Evolutionary conservation across 2,113 vertebrate species (phyloP), one percentile per base, ranked within the genome.

Genomic region (Aleadryas rufinucha): DNA sequence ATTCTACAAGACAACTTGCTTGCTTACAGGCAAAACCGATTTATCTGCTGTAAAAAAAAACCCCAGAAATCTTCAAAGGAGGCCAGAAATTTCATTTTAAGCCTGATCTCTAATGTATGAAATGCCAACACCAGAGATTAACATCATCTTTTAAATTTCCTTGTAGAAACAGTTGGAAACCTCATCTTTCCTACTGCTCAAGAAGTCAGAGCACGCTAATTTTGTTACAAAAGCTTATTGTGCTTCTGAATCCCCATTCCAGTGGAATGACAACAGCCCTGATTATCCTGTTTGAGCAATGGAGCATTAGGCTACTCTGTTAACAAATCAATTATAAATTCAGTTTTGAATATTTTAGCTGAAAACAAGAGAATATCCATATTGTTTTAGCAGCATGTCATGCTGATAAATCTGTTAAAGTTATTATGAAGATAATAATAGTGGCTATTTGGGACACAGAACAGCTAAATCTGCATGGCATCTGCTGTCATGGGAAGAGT

Each of bases 81-180:
- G 39, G 52, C 33, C 59, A 84, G 37, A 44, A 84, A 72, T 31
- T 19, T 76, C 13, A 69, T 85, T 83, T 93, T 35, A 74, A 83
- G 31, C 44, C 27, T 84, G 39, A 95, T 66, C 82, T 90, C 42
- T 80, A 74, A 75, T 61, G 35, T 44, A 87, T 65, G 41, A 90
- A 72, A 83, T 72, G 28, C 27, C 78, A 87, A 19, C 1, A 1
- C 24, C 35, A 90, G 71, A 63, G 49, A 95, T 65, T 54, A 90
- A 47, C 22, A 81, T 44, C 7, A 66, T 89, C 56, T 81, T 95
- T 90, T 81, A 71, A 22, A 71, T 42, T 66, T 49, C 41, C 47
- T 70, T 90, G 35, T 60, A 84, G 52, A 71, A 91, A 78, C 82
- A 92, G 93, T 49, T 95, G 92, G 92, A 96, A 95, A 81, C 11